Conservation (phyloP, 2,113 vertebrate genomes). For the Catharus minimus region DNA sequence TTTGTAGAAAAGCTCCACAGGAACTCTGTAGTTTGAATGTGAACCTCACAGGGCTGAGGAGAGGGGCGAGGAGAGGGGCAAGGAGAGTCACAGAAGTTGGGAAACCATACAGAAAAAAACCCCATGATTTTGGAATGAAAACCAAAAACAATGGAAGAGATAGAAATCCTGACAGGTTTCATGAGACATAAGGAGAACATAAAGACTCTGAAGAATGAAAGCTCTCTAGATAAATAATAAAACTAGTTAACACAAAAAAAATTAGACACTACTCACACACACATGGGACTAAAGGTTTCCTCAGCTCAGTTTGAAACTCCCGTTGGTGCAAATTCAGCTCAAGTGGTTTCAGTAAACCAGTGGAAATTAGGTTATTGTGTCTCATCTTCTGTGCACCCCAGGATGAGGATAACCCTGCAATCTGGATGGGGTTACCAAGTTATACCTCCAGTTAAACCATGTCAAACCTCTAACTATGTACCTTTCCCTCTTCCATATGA, state of each 20-base stretch:
- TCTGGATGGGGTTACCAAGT: neutral
- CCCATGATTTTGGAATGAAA: neutral
- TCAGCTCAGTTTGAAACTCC: neutral
- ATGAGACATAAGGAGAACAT: neutral
- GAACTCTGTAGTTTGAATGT: neutral
- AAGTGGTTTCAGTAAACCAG: neutral
- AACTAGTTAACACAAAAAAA: neutral
- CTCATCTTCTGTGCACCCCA: neutral
- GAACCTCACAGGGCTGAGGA: neutral
- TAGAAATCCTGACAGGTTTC: neutral
- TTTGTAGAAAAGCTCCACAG: neutral
- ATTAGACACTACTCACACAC: neutral
- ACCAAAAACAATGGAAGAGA: neutral
- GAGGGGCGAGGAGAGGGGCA: neutral
- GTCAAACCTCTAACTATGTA: neutral
- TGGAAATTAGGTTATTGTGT: neutral
- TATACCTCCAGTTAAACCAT: neutral
- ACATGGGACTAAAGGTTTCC: neutral
- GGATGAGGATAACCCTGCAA: neutral
- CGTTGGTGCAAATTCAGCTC: neutral
- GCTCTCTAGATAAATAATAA: neutral
- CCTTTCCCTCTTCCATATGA: neutral
- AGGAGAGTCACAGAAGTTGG: neutral
- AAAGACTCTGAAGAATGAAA: neutral
- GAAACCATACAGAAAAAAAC: fast-evolving